Base-by-base conservation (phyloP, 2,113 vertebrate species). In the Cynopterus brachyotis region DNA sequence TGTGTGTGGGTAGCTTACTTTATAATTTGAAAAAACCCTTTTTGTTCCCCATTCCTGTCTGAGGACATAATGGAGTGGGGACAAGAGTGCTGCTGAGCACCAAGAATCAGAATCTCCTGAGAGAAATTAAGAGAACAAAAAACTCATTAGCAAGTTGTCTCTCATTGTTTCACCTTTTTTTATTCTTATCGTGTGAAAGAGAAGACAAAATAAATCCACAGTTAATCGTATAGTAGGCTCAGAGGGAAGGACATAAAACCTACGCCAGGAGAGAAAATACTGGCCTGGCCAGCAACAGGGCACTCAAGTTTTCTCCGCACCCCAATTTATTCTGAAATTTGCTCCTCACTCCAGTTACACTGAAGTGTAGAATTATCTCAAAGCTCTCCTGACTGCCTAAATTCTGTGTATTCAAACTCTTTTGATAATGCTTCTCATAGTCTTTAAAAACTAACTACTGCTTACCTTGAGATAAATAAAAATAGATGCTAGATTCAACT, bases 101-200 rank as follows among this genome's bases (percentile, higher is more conserved):
- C n/a, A 88, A 79, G 70, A 90, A 75, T 89, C 32, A 93, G 50
- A 93, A 75, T 59, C 35, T 80, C 70, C 53, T 69, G 35, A 93
- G 53, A 89, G 19, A 93, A 87, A 2, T 3, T 70, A 80, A 73
- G 28, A 83, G 11, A 35, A 42, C n/a, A 22, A 94, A 91, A 96
- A 91, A 45, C 37, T 95, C 57, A 89, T 85, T 89, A 93, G 9
- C 82, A 95, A 32, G 9, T 75, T 91, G 53, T 85, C 42, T 89
- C 80, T 75, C 47, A 59, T 42, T 20, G 22, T 42, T 82, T 67
- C 89, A 6, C 5, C 67, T 90, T 69, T 84, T 50, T 92, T 24
- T 32, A 53, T 79, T 66, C 35, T 19, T 80, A 40, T 55, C 6
- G 17, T 70, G 30, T 78, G 30, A 91, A 87, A 87, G 15, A 50